Conservation (phyloP, 1,140 invertebrate species). For the Lasaia peninsularis region DNA sequence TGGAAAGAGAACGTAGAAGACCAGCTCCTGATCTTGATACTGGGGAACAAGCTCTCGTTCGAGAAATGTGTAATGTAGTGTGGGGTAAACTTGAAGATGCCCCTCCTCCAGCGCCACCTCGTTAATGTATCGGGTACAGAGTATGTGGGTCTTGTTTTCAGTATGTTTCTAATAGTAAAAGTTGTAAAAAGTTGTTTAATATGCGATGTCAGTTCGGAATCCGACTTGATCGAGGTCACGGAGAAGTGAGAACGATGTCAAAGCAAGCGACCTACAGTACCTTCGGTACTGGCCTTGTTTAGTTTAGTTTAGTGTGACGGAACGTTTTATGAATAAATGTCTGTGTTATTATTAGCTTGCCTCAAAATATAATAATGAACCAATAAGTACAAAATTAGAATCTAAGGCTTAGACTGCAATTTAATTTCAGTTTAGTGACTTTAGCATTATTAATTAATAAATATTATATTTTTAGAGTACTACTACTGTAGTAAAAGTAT, state of each 20-base stretch:
- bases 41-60: constrained; percentile 93
- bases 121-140: constrained; percentile 33
- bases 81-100: constrained; percentile 80
- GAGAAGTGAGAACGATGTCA: constrained; percentile 30
- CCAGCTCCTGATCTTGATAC: constrained; percentile 91
- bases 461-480: no score
- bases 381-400: constrained; percentile 19
- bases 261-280: constrained; percentile 58
- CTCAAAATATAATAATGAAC: neutral
- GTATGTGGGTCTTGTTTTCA: constrained; percentile 10
- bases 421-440: neutral
- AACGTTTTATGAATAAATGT: constrained; percentile 7
- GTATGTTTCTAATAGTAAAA: constrained; percentile 25
- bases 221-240: constrained; percentile 58
- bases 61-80: constrained; percentile 97
- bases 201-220: constrained; percentile 51
- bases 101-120: constrained; percentile 64
- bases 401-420: neutral
- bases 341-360: constrained; percentile 7
- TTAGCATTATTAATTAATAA: neutral
- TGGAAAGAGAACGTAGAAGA: constrained; percentile 83
- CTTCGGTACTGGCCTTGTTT: constrained; percentile 59
- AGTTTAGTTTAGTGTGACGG: constrained; percentile 33
- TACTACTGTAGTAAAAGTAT: no score
- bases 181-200: constrained; percentile 45